A percentile compares a stretch with the other conserved stretches of the same genome.
Evolutionary conservation across 2,888 invertebrate genomes (phyloP).

Genomic region (Scaptomyza parva): DNA sequence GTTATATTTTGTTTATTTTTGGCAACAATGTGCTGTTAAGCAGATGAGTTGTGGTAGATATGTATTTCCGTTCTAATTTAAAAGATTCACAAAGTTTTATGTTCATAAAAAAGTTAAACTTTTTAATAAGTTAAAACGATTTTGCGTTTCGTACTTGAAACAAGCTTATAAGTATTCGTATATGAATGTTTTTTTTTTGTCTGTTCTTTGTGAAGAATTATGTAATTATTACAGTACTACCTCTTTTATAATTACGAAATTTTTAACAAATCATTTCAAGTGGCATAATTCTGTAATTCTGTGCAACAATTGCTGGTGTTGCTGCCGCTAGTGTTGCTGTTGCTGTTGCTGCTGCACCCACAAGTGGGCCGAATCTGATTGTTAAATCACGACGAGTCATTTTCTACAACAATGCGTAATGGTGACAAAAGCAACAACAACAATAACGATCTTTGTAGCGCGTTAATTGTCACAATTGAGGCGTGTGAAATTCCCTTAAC

Average conservation of each 20-base stretch:
- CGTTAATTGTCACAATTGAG: conserved; percentile 76
- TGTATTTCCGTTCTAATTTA: conserved; percentile 44
- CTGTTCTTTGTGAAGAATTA: conserved; percentile 3
- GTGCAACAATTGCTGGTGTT: conserved; percentile 23
- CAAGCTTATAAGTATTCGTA: not conserved
- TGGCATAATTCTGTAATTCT: conserved; percentile 68
- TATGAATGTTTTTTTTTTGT: not conserved
- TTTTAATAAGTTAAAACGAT: not conserved
- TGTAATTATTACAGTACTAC: not conserved
- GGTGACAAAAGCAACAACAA: conserved; percentile 37
- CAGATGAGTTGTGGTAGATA: conserved; percentile 11
- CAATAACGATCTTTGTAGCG: conserved; percentile 36
- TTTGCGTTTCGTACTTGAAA: not conserved
- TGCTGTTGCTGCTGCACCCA: conserved; percentile 48
- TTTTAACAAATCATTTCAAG: conserved; percentile 52
- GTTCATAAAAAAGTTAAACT: not conserved
- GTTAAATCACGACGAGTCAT: conserved; percentile 71
- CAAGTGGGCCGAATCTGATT: conserved; percentile 57
- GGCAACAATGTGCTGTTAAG: conserved; percentile 9
- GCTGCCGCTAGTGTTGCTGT: conserved; percentile 39
- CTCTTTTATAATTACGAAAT: conserved; percentile 34
- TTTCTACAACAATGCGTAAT: conserved; percentile 60
- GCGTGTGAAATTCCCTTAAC: conserved; percentile 72
- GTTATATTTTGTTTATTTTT: too few species aligned
- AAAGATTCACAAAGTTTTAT: not conserved